These are phyloP conservation scores for Cordylochernes scorpioides DNA, from an alignment of 2,888 invertebrate species.

Conservation along the genomic window DNA sequence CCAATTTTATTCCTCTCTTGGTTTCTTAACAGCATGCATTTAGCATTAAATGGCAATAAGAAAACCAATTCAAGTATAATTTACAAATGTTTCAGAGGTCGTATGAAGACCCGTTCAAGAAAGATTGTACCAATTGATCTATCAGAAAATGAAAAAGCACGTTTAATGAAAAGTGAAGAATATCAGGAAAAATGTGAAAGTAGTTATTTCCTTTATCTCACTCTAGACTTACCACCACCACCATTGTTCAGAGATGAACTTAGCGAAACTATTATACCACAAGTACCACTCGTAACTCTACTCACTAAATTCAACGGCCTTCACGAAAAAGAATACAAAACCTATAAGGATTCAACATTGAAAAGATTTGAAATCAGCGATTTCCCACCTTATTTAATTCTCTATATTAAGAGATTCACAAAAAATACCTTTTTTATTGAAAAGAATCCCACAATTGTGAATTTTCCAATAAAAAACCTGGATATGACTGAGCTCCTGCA, in stretches of 20 bases:
- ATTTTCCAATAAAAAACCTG: conserved; percentile 93
- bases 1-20: conserved; percentile 92
- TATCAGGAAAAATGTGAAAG: conserved; percentile 42
- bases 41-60: conserved; percentile 60
- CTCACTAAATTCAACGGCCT: conserved; percentile 87
- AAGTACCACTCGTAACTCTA: conserved; percentile 76
- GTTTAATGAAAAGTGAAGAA: background rate
- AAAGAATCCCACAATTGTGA: conserved; percentile 98
- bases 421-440: conserved; percentile 97
- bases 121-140: conserved; percentile 13
- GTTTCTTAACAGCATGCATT: conserved; percentile 85
- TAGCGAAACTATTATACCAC: conserved; percentile 93
- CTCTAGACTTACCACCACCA: conserved; percentile 87
- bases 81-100: conserved; percentile 60
- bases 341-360: conserved; percentile 91
- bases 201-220: conserved; percentile 79
- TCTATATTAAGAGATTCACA: conserved; percentile 90
- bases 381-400: conserved; percentile 73
- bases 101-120: conserved; percentile 25
- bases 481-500: conserved; percentile 86
- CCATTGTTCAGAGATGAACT: conserved; percentile 92
- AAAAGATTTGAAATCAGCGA: conserved; percentile 84
- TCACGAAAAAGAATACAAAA: conserved; percentile 90
- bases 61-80: conserved; percentile 66
- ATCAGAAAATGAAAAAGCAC: background rate